These are phyloP conservation scores for Patella caerulea DNA, from an alignment of 2,888 invertebrate species.

Conservation along the genomic window DNA sequence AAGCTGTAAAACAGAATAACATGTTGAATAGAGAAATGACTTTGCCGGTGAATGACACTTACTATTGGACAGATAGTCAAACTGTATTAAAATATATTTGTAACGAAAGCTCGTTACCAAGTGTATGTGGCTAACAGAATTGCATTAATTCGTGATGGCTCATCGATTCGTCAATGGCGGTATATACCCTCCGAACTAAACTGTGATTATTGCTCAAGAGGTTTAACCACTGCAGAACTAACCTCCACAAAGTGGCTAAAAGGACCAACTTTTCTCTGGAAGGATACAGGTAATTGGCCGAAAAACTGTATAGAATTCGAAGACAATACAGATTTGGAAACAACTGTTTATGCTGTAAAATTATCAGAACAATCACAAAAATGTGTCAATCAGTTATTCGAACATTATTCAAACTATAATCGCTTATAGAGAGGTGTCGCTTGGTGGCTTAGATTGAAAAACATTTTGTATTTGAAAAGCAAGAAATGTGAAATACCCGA, in stretches of 20 bases:
- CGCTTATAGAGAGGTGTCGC: background rate
- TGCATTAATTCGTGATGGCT: background rate
- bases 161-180: background rate
- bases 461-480: no score
- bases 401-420: background rate
- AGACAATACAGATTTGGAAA: no score
- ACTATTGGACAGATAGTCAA: background rate
- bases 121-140: background rate
- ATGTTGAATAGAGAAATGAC: background rate
- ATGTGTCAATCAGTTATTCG: background rate
- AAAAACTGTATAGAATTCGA: background rate
- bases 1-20: background rate
- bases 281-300: background rate
- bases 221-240: background rate
- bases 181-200: background rate
- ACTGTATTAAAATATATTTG: background rate
- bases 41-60: background rate
- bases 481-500: no score
- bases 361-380: no score
- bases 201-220: background rate
- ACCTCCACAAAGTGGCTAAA: background rate
- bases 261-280: background rate
- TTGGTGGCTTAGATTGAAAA: slow-evolving; percentile 5
- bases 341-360: no score
- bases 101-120: background rate